Percentiles rank a stretch among this genome's conserved stretches.
Conservation (phyloP, 2,888 invertebrate species). For the Oxyscelio sp. region DNA sequence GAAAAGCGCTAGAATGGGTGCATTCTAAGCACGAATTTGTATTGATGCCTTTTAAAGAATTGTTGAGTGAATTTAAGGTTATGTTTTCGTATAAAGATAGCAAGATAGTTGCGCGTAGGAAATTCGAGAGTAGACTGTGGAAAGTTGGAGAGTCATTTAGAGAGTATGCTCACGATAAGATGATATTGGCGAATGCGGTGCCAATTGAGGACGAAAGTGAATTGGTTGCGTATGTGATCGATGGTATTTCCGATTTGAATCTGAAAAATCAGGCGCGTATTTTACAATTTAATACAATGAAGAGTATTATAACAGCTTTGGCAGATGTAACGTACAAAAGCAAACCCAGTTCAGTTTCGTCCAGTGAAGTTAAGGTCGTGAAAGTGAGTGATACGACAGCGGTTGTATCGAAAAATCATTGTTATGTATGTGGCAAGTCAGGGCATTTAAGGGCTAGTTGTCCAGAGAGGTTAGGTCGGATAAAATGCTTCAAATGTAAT, state of each 20-base stretch:
- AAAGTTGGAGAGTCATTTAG: neutral
- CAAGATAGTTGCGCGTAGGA: too few relatives aligned
- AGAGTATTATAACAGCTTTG: neutral
- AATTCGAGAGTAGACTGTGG: conserved; percentile 19
- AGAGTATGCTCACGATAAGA: conserved; percentile 8
- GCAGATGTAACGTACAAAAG: too few relatives aligned
- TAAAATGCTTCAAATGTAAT: neutral
- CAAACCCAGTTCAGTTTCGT: too few relatives aligned
- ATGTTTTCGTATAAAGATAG: neutral
- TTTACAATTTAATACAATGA: neutral
- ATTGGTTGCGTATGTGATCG: too few relatives aligned
- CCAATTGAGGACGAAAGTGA: too few relatives aligned
- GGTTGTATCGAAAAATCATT: too few relatives aligned
- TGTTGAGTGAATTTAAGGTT: neutral
- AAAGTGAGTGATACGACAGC: too few relatives aligned
- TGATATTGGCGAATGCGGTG: too few relatives aligned
- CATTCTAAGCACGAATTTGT: neutral
- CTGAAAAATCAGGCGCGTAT: neutral
- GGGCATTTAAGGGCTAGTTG: neutral
- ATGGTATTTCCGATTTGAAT: neutral
- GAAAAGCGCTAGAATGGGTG: neutral
- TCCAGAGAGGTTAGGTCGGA: too few relatives aligned
- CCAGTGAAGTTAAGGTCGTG: too few relatives aligned
- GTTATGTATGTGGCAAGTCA: neutral
- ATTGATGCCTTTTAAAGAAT: neutral